A percentile compares a stretch with the other conserved stretches of the same genome.
Evolutionary conservation across 2,888 invertebrate genomes (phyloP).

Genomic region (Netelia inedita): DNA sequence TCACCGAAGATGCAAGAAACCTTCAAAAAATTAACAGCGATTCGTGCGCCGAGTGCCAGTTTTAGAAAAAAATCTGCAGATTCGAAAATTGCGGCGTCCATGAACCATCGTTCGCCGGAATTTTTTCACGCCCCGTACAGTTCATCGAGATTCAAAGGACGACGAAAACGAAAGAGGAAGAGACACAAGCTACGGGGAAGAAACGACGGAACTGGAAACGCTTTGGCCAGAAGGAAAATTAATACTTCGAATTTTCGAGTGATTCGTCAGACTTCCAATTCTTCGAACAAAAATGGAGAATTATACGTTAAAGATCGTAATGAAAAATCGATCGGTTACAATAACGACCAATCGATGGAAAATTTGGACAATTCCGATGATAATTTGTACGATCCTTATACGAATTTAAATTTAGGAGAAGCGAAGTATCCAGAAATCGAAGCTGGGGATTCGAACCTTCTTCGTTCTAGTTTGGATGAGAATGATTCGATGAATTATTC

Average conservation of each 20-base stretch:
- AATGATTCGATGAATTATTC: constrained; percentile 26
- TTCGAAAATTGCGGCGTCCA: constrained; percentile 17
- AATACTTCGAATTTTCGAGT: constrained; percentile 47
- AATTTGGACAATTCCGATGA: not conserved
- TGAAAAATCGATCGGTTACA: constrained; percentile 18
- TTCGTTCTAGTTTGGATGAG: not conserved
- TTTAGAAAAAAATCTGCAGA: not conserved
- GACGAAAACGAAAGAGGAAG: constrained; percentile 66
- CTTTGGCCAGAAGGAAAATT: constrained; percentile 57
- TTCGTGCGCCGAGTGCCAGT: constrained; percentile 51
- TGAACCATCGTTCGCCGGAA: not conserved
- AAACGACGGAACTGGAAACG: constrained; percentile 50
- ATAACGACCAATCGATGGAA: not conserved
- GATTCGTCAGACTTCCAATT: constrained; percentile 66
- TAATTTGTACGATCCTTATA: constrained; percentile 18
- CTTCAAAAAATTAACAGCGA: constrained; percentile 71
- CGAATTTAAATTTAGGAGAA: constrained; percentile 19
- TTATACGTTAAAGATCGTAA: constrained; percentile 9
- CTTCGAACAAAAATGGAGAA: not conserved
- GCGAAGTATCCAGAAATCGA: constrained; percentile 40
- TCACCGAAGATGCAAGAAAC: constrained; percentile 75
- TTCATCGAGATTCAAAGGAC: constrained; percentile 33
- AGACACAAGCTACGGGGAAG: constrained; percentile 45
- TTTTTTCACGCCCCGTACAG: constrained; percentile 27
- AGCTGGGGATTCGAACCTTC: constrained; percentile 28